Conservation (phyloP, 2,113 vertebrate species). For the Cinclus mexicanus region DNA sequence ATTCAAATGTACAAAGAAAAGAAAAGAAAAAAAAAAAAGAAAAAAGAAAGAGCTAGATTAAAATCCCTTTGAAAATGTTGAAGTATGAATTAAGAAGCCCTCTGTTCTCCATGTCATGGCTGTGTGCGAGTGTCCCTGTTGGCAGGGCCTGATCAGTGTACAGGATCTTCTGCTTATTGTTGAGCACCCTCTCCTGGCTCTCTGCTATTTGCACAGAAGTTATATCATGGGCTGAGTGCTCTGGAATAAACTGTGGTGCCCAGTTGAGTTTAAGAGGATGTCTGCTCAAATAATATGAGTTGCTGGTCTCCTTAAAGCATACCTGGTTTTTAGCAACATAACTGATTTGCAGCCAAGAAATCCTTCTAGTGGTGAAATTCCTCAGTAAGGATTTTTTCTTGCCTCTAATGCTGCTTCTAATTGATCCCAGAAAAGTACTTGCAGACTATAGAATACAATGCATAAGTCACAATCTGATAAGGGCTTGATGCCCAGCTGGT, state of each 20-base stretch:
- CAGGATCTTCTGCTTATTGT: slow-evolving; percentile 9
- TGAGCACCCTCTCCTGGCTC: slow-evolving; percentile 56
- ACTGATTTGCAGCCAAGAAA: neutral
- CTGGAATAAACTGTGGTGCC: neutral
- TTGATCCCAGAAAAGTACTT: slow-evolving; percentile 11
- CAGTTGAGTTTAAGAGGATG: neutral
- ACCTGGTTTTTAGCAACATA: neutral
- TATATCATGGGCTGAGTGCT: neutral
- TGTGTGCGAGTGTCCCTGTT: neutral
- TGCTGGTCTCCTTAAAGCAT: neutral
- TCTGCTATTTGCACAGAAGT: neutral
- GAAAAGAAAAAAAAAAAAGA: too few relatives aligned
- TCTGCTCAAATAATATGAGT: neutral
- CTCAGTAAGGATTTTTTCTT: neutral
- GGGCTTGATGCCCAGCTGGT: neutral
- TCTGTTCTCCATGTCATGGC: neutral
- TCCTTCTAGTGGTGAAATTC: neutral
- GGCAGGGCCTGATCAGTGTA: neutral
- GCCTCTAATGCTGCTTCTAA: neutral
- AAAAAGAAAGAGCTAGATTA: neutral
- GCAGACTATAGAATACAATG: neutral
- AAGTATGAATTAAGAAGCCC: neutral
- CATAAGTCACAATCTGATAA: slow-evolving; percentile 14
- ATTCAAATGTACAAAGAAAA: neutral
- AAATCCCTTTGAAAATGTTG: neutral